phyloP scores from a whole-genome alignment of 2,797 vertebrate genomes.

The Buceros bicornis region DNA sequence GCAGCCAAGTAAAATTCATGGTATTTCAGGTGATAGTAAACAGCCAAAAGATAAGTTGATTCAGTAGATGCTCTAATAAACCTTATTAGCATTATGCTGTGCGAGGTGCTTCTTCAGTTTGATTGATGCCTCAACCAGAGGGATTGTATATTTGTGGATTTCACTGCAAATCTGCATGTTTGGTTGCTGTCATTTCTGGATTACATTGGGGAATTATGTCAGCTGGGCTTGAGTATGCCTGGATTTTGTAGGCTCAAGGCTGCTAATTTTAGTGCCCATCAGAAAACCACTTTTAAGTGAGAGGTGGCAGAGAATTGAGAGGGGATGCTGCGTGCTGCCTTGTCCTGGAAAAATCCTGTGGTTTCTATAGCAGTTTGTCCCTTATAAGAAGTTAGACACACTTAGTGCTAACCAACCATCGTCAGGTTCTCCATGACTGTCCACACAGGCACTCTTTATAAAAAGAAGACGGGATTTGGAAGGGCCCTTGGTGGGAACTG shows the following conservation, averaged over 20 bases:
- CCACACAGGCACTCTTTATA: not conserved
- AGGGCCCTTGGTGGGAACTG: not conserved
- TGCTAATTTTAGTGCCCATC: not conserved
- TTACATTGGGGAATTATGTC: not conserved
- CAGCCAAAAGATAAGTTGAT: not conserved
- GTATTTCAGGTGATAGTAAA: not conserved
- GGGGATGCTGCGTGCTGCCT: not conserved
- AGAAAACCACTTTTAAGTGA: not conserved
- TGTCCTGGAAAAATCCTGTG: not conserved
- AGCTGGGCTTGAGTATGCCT: not conserved
- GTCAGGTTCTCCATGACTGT: not conserved
- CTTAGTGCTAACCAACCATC: not conserved
- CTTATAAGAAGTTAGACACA: not conserved
- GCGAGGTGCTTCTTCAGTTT: not conserved
- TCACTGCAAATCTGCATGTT: not conserved
- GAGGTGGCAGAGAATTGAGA: not conserved
- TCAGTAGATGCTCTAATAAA: not conserved
- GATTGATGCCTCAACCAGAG: not conserved
- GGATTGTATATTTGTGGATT: not conserved
- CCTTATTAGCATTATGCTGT: not conserved
- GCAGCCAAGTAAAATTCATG: not conserved
- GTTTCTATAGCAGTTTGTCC: not conserved
- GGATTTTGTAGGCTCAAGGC: not conserved
- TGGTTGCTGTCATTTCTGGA: fast-evolving
- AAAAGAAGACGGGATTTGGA: not conserved